phyloP scores from a whole-genome alignment of 2,113 vertebrate species.

The Aix galericulata region DNA sequence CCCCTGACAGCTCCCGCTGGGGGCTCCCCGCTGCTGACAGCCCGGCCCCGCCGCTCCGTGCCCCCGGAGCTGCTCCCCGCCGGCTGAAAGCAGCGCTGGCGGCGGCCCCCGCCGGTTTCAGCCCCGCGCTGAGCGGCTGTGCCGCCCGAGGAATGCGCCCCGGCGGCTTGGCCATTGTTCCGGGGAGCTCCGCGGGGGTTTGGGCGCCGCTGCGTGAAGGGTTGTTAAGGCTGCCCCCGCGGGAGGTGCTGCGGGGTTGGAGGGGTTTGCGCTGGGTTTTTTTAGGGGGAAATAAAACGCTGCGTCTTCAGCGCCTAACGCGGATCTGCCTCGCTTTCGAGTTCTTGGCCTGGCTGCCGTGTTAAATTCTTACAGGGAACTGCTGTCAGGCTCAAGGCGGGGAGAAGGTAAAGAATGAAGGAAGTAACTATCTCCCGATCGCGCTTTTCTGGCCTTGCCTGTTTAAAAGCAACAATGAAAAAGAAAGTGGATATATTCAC shows the following conservation, averaged over 20 bases:
- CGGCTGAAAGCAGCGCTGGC: too few relatives aligned
- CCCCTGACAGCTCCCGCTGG: too few relatives aligned
- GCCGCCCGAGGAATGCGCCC: background rate
- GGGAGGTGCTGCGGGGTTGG: fast-evolving
- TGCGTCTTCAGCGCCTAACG: background rate
- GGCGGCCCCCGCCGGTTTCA: too few relatives aligned
- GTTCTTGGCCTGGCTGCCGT: background rate
- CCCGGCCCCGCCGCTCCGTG: too few relatives aligned
- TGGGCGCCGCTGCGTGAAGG: background rate
- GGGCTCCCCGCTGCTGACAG: too few relatives aligned
- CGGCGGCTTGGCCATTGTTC: background rate
- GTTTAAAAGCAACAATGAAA: background rate
- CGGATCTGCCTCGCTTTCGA: fast-evolving
- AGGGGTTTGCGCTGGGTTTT: background rate
- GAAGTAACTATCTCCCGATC: background rate
- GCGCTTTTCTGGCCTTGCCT: background rate
- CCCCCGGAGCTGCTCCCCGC: too few relatives aligned
- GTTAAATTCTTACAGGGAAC: background rate
- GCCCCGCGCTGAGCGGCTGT: background rate
- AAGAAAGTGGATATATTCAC: background rate
- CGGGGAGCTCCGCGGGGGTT: background rate
- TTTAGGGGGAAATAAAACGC: background rate
- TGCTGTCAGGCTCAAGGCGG: background rate
- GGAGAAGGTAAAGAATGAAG: background rate
- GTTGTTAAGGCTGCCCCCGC: background rate